phyloP scores from a whole-genome alignment of 2,113 vertebrate genomes.

The Sturnira hondurensis region DNA sequence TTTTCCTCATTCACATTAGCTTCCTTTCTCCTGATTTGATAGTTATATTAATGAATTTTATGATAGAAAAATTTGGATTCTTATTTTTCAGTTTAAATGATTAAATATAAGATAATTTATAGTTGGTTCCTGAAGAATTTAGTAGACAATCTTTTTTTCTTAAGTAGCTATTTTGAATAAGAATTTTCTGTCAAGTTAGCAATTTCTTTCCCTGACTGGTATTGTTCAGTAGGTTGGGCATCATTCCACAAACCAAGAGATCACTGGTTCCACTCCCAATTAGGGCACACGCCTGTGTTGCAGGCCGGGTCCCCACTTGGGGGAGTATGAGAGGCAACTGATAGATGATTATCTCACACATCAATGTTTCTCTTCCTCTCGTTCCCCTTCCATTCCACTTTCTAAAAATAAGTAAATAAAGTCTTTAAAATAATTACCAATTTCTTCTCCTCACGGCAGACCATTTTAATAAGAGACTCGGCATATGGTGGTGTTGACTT shows the following conservation, averaged over 20 bases:
- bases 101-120: slow-evolving; percentile 36
- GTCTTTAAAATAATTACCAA: neutral
- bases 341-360: too few relatives aligned
- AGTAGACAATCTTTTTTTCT: neutral
- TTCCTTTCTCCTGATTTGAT: neutral
- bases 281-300: too few relatives aligned
- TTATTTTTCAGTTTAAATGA: slow-evolving; percentile 43
- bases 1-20: neutral
- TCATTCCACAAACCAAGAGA: too few relatives aligned
- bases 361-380: too few relatives aligned
- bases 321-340: too few relatives aligned
- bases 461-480: neutral
- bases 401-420: too few relatives aligned
- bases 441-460: neutral
- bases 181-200: slow-evolving; percentile 1
- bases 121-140: neutral
- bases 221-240: too few relatives aligned
- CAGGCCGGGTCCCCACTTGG: too few relatives aligned
- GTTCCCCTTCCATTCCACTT: too few relatives aligned
- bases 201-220: neutral
- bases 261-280: too few relatives aligned
- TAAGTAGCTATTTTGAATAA: neutral
- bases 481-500: neutral
- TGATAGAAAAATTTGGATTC: neutral
- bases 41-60: neutral